Evolutionary conservation across 2,797 vertebrate genomes (phyloP), one percentile per base, ranked within the genome.

Genomic region (Telmatherina bonti): DNA sequence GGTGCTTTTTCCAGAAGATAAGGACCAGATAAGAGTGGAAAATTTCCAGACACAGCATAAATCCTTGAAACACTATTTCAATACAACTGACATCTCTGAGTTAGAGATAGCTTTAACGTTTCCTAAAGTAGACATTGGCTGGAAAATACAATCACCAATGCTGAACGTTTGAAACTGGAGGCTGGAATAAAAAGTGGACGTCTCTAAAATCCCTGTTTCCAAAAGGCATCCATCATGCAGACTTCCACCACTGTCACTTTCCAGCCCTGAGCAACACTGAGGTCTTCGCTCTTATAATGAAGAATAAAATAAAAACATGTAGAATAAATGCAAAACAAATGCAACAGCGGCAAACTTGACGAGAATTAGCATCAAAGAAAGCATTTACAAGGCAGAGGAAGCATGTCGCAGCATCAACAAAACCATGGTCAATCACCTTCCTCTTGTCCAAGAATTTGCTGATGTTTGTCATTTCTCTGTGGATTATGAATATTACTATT

Each of bases 201-300:
- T 62, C 56, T 62, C 18, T 27, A 27, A 72, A 43, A 66, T 7
- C 41, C 41, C 16, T 43, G 41, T 45, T 45, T 27, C 12, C 51
- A 29, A 53, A 67, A 60, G 30, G 43, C 61, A 47, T 41, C 26
- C 8, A 68, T 67, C 62, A 36, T 33, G 67, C 22, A 35, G 33
- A 68, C 56, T 66, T 67, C 70, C 62, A 67, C 49, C 22, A 62
- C 35, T 68, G 55, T 47, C 31, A 15, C 66, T 57, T 57, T 12
- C 3, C 11, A 33, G 12, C 24, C 52, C 36, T 15, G 4, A n/a
- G 43, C n/a, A 35, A 31, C 55, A 15, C 0, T 62, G 26, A 58
- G 22, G 22, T 54, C 35, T 49, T 10, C 12, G 9, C 45, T 66
- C 55, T 24, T 43, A 16, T 38, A 7, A 24, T 64, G 24, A 38